Evolutionary conservation across 1,140 invertebrate species (phyloP), one percentile per base, ranked within the genome.

Genomic region (Drosophila ercepeae): DNA sequence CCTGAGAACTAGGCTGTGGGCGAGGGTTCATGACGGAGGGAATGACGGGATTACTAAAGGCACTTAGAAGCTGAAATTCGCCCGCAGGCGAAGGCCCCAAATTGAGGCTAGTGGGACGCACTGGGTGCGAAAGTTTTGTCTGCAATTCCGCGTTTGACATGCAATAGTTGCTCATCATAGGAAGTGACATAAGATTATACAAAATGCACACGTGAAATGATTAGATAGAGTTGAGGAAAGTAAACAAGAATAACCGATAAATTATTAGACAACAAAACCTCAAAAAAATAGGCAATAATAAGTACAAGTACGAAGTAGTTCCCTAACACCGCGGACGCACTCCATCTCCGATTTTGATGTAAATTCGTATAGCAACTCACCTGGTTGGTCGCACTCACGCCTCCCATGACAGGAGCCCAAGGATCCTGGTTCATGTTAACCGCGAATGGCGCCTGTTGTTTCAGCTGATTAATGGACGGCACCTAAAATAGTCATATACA

Each of bases 401-500:
- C 67, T 51, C 78, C 82, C 60, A 63, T 84, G n/a, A 88, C 89
- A 14, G 91, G 91, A 51, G 91, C 90, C 91, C 91, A 92, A 34
- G 91, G 91, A 89, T 92, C 91, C 76, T 92, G 91, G 58, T 90
- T 90, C 72, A 89, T 78, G 54, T 76, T 88, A 29, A 91, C 83
- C 49, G 90, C 86, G 52, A 93, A 93, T 45, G 92, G 88, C 51
- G 89, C 77, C 54, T 92, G 90, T 61, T 93, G 92, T 84, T 93
- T 93, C 70, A 93, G 91, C 78, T 93, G 92, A 89, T 93, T 93
- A 58, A 93, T 93, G 74, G 92, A 92, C 75, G 93, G 93, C 63
- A 91, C 91, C 91, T 91, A 9, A 0, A 6, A 32, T 9, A 14
- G 1, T 4, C 7, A 32, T 32, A 32, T 11, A 54, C 14, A 13